Conservation (phyloP, 2,113 vertebrate genomes). For the Coracopsis vasa region DNA sequence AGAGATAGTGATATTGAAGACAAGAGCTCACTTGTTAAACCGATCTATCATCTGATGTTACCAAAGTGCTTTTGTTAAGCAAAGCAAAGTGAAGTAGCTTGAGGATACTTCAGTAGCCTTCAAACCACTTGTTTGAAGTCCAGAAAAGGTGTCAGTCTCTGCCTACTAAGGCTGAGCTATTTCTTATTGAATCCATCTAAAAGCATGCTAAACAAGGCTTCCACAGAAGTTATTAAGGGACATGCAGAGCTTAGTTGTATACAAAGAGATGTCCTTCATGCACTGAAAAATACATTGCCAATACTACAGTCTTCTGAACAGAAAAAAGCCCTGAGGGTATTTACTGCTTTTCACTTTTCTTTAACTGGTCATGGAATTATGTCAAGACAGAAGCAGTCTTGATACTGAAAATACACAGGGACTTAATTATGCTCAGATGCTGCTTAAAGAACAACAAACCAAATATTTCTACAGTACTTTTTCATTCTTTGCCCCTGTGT, state of each 20-base stretch:
- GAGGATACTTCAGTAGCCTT: background rate
- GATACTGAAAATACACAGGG: background rate
- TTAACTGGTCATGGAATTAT: background rate
- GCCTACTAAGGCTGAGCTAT: background rate
- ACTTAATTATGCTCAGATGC: background rate
- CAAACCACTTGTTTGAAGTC: background rate
- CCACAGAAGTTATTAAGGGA: background rate
- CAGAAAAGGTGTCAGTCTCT: background rate
- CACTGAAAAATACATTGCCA: background rate
- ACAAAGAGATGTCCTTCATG: background rate
- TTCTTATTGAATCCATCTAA: background rate
- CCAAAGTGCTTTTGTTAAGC: background rate
- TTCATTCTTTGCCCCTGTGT: fast-evolving
- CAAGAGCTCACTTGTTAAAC: background rate
- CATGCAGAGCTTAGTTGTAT: background rate
- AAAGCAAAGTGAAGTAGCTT: background rate
- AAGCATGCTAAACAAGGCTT: background rate
- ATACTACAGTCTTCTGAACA: background rate
- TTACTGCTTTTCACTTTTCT: background rate
- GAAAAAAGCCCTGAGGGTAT: fast-evolving
- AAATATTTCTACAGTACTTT: background rate
- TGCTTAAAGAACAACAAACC: background rate
- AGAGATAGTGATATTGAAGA: background rate
- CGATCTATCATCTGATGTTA: background rate
- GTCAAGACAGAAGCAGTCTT: background rate